Percentiles rank a stretch among this genome's conserved stretches.
Conservation (phyloP, 2,888 invertebrate genomes). For the Nysson spinosus region DNA sequence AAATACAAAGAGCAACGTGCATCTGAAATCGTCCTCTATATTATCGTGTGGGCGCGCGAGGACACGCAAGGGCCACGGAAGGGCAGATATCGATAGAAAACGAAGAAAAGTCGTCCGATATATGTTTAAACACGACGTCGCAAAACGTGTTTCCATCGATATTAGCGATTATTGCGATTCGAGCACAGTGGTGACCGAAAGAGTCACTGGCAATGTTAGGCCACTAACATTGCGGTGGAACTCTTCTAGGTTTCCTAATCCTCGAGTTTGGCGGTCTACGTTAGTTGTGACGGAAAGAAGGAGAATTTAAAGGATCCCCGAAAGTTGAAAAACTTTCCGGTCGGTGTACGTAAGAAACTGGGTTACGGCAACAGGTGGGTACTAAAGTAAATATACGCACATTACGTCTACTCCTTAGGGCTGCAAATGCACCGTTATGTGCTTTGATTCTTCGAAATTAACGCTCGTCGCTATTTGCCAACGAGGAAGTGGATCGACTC, state of each 20-base stretch:
- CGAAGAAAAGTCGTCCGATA: neutral
- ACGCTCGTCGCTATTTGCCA: neutral
- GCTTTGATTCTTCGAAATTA: constrained; percentile 43
- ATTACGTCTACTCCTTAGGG: constrained; percentile 69
- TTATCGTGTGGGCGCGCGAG: constrained; percentile 13
- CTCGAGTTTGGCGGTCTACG: constrained; percentile 36
- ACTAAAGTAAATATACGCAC: constrained; percentile 75
- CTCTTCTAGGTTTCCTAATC: too few relatives aligned
- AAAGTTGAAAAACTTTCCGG: constrained; percentile 71
- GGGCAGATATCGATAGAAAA: too few relatives aligned
- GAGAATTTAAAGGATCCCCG: constrained; percentile 61
- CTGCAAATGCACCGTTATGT: constrained; percentile 48
- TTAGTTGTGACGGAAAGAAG: constrained; percentile 40
- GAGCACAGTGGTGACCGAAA: too few relatives aligned
- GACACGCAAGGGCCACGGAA: neutral
- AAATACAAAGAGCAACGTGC: constrained; percentile 55
- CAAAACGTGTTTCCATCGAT: too few relatives aligned
- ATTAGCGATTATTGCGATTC: too few relatives aligned
- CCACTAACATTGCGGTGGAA: too few relatives aligned
- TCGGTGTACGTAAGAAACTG: constrained; percentile 70
- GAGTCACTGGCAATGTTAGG: too few relatives aligned
- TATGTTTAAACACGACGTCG: too few relatives aligned
- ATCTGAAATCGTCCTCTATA: constrained; percentile 28
- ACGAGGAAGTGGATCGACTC: too few relatives aligned
- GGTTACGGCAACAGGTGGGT: constrained; percentile 75